Evolutionary conservation across 1,140 invertebrate species (phyloP), one percentile per base, ranked within the genome.

Genomic region (Zaprionus davidi): DNA sequence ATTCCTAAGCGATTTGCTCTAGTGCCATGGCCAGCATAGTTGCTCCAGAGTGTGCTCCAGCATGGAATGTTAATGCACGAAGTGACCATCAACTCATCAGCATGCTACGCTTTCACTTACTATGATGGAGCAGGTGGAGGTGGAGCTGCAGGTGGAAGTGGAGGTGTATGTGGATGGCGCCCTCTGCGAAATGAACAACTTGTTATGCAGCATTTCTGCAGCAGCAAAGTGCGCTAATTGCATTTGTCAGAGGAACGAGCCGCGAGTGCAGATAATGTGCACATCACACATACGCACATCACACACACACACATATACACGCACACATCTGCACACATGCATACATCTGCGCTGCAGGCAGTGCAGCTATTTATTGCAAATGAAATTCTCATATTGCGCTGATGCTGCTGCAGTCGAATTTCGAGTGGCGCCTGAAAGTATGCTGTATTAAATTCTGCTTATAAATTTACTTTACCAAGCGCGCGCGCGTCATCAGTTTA

Each of bases 31-130:
- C 55, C 41, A 67, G 13, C 34, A 24, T 24, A 59, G 13, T 58
- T 24, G 26, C 13, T 44, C 15, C 28, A n/a, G 46, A 20, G 41
- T 46, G 41, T 55, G 36, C 44, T 59, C 28, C 36, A 69, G 38
- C 58, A n/a, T 64, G 24, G 44, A 67, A 59, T 68, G 69, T 26
- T 79, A 79, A 72, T 77, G 46, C 44, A 44, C 41, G 68, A 62
- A 66, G 26, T 49, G 60, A 24, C 65, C 59, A 56, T 36, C 49
- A 24, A 41, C 24, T 49, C 28, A 46, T 41, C 34, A 46, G 41
- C 41, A 46, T 46, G 41, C 41, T 46, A 46, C 41, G 41, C 41
- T 46, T 46, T 46, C n/a, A 46, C 41, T 46, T 46, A 46, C 41
- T 46, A n/a, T 17, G 15, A 3, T 13, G 15, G 38, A n/a, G 38